Percentiles rank a stretch among this genome's conserved stretches.
Conservation (phyloP, 2,888 invertebrate genomes). For the Acleris holmiana region DNA sequence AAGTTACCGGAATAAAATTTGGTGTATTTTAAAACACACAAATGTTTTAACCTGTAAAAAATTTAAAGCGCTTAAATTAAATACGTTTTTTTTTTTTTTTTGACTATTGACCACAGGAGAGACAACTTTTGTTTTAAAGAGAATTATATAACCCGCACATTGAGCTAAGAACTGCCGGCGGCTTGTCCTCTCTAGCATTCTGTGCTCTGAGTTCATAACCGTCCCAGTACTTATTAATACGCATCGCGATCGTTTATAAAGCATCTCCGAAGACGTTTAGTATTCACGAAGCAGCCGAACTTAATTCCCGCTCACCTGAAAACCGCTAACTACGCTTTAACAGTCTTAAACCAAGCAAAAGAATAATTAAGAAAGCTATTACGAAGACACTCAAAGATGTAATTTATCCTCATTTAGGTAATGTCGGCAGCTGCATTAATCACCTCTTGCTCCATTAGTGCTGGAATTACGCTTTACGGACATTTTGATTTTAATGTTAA, state of each 20-base stretch:
- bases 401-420: conserved; percentile 80
- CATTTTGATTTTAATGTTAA: conserved; percentile 60
- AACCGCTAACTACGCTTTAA: conserved; percentile 51
- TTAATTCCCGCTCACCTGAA: conserved; percentile 26
- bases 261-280: conserved; percentile 1
- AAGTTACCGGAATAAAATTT: too few relatives aligned
- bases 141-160: too few relatives aligned
- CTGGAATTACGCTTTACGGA: conserved; percentile 59
- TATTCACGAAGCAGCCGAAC: conserved; percentile 10
- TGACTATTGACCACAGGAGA: too few relatives aligned
- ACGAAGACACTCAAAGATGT: conserved; percentile 70
- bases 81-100: too few relatives aligned
- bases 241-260: conserved; percentile 7
- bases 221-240: conserved; percentile 8
- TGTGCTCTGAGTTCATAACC: too few relatives aligned
- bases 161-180: too few relatives aligned
- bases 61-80: too few relatives aligned
- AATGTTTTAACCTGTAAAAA: too few relatives aligned
- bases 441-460: conserved; percentile 73
- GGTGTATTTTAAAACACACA: too few relatives aligned
- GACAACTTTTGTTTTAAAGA: too few relatives aligned
- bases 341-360: conserved; percentile 57
- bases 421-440: conserved; percentile 73
- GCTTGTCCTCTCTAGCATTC: too few relatives aligned
- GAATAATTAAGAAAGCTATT: conserved; percentile 70